A percentile compares a stretch with the other conserved stretches of the same genome.
phyloP scores from a whole-genome alignment of 2,888 invertebrate species.

The Xestia sexstrigata region DNA sequence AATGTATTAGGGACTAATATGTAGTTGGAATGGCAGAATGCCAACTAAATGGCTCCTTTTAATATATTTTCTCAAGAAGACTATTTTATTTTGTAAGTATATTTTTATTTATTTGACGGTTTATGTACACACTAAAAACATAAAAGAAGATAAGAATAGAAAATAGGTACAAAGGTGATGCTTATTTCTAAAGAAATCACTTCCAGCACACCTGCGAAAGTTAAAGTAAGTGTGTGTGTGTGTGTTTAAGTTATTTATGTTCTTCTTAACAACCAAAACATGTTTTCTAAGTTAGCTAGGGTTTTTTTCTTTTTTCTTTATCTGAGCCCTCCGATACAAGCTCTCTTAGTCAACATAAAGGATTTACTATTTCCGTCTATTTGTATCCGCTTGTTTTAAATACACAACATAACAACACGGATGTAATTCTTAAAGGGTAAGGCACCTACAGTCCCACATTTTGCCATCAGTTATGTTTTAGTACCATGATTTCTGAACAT shows the following conservation, averaged over 20 bases:
- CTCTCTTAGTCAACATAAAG: not conserved
- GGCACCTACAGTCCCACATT: not conserved
- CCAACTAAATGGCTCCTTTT: conserved; percentile 9
- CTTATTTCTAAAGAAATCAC: too few relatives aligned
- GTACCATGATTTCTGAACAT: not conserved
- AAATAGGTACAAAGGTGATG: too few relatives aligned
- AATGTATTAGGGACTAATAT: not conserved
- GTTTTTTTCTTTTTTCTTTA: not conserved
- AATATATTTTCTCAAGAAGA: not conserved
- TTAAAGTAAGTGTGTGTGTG: too few relatives aligned
- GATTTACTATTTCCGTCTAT: not conserved
- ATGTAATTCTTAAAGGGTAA: not conserved
- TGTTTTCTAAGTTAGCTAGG: not conserved
- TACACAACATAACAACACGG: not conserved
- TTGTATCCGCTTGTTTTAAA: not conserved
- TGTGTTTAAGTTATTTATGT: not conserved
- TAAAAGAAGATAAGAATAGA: too few relatives aligned
- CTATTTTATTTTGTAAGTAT: not conserved
- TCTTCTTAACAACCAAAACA: not conserved
- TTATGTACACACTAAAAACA: too few relatives aligned
- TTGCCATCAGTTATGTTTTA: not conserved
- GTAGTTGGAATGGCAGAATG: not conserved
- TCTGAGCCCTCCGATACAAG: not conserved
- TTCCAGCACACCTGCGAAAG: too few relatives aligned
- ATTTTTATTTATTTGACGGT: too few relatives aligned